These are phyloP conservation scores for Drosophila hamatofila DNA, from an alignment of 2,888 invertebrate genomes.

Conservation along the genomic window DNA sequence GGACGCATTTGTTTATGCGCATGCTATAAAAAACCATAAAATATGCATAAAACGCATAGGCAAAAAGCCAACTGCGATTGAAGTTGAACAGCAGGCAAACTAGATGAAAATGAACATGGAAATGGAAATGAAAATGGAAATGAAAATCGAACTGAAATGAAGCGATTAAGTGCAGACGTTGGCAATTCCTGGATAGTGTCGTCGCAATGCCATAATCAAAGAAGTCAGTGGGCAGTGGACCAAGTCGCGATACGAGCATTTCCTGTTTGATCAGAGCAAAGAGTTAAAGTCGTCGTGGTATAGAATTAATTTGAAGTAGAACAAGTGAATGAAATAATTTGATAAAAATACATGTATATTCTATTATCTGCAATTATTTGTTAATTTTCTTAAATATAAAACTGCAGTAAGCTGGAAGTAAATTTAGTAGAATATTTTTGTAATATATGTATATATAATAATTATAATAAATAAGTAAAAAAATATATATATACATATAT, in stretches of 20 bases:
- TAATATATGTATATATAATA: no score
- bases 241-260: slow-evolving; percentile 1
- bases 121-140: slow-evolving; percentile 10
- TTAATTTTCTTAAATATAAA: no score
- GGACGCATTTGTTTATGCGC: slow-evolving; percentile 69
- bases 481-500: no score
- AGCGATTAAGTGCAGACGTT: slow-evolving; percentile 45
- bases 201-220: slow-evolving; percentile 6
- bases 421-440: no score
- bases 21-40: slow-evolving; percentile 75
- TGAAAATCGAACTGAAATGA: slow-evolving; percentile 31
- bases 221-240: slow-evolving; percentile 10
- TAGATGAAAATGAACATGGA: slow-evolving; percentile 39
- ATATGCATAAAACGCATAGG: slow-evolving; percentile 77
- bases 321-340: background rate
- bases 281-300: background rate
- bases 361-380: no score
- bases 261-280: background rate
- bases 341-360: background rate
- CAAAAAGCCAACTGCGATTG: slow-evolving; percentile 70
- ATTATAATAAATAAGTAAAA: no score
- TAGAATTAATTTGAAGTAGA: background rate
- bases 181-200: slow-evolving; percentile 30
- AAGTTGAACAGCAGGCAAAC: slow-evolving; percentile 55
- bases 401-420: no score